These are phyloP conservation scores for Stegophylla sp. DNA, from an alignment of 2,888 invertebrate genomes.

Conservation along the genomic window DNA sequence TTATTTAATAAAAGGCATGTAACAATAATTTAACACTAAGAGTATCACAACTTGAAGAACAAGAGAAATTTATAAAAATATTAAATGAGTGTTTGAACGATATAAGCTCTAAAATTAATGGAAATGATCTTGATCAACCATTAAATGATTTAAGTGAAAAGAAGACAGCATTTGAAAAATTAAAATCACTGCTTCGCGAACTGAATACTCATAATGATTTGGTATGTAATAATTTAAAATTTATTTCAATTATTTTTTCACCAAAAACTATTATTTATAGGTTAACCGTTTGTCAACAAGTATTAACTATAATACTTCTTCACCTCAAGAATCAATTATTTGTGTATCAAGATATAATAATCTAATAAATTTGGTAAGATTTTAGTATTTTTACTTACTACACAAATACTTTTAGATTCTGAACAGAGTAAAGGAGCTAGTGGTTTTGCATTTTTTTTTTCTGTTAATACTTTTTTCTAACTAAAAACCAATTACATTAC, in stretches of 20 bases:
- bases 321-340: constrained; percentile 17
- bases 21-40: constrained; percentile 77
- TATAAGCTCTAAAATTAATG: constrained; percentile 81
- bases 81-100: constrained; percentile 88
- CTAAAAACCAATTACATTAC: no score
- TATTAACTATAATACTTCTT: not conserved
- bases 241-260: not conserved
- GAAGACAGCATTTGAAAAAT: constrained; percentile 86
- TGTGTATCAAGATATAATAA: constrained; percentile 70
- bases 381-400: no score
- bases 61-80: constrained; percentile 82
- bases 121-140: constrained; percentile 75
- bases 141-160: constrained; percentile 90
- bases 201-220: constrained; percentile 80
- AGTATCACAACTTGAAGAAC: constrained; percentile 82
- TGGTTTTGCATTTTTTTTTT: no score
- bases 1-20: constrained; percentile 67
- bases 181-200: constrained; percentile 81
- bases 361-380: constrained; percentile 71
- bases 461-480: no score
- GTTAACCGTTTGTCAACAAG: constrained; percentile 37
- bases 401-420: no score
- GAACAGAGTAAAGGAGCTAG: no score
- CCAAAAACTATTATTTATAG: no score
- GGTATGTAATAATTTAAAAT: constrained; percentile 65